These are phyloP conservation scores for Cyprinella venusta DNA, from an alignment of 2,797 vertebrate genomes.

Conservation along the genomic window DNA sequence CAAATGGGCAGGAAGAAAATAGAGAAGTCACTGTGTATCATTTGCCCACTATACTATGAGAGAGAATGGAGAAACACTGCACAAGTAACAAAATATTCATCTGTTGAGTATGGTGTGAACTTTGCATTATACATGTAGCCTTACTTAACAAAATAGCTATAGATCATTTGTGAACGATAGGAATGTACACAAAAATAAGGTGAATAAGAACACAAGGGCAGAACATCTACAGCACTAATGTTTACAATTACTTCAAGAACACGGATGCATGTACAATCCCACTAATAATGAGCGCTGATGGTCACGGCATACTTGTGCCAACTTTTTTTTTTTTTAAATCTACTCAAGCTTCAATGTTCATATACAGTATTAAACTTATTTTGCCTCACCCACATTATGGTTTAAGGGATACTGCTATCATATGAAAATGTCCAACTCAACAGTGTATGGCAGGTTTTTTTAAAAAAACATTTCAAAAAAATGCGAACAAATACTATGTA, in stretches of 20 bases:
- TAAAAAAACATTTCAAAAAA: constrained; percentile 50
- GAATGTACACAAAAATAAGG: constrained; percentile 85
- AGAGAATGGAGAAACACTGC: constrained; percentile 74
- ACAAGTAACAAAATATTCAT: constrained; percentile 78
- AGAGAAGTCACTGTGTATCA: constrained; percentile 66
- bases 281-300: constrained; percentile 55
- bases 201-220: constrained; percentile 64
- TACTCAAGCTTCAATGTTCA: background rate
- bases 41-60: constrained; percentile 64
- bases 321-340: background rate
- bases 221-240: constrained; percentile 41
- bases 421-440: background rate
- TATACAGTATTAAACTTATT: constrained; percentile 40
- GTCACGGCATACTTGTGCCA: constrained; percentile 31
- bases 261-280: constrained; percentile 58
- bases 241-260: constrained; percentile 52
- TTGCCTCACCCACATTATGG: constrained; percentile 37
- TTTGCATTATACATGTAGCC: constrained; percentile 80
- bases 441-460: constrained; percentile 47
- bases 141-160: constrained; percentile 74
- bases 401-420: constrained; percentile 22
- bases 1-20: constrained; percentile 77
- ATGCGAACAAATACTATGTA: constrained; percentile 64
- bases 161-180: constrained; percentile 72
- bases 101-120: constrained; percentile 71